Base-by-base conservation (phyloP, 2,888 invertebrate species). In the Scaptodrosophila latifasciaeformis region DNA sequence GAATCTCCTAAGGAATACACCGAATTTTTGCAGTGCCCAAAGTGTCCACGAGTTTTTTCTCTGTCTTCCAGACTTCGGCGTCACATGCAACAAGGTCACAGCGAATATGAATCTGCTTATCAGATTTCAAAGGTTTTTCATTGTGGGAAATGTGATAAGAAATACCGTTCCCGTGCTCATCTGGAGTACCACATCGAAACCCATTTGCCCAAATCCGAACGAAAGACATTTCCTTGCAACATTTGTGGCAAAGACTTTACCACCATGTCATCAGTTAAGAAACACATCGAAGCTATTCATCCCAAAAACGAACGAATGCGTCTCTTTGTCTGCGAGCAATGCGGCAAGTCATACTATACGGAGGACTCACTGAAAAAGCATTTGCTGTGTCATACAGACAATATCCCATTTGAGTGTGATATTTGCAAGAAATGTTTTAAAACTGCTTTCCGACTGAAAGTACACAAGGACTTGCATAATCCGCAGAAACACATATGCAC, bases 341-440 rank as follows among this genome's bases (percentile, higher is more conserved):
- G 87, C 63, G 86, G 86, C 0, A 51, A 87, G 87, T 67, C 85
- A n/a, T 86, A 86, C 47, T 84, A 85, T 1, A 85, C 87, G 4
- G 86, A 85, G 54, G 86, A 86, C 1, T 85, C 86, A 12, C 69
- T 88, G 1, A 86, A 86, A 53, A 86, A 86, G 51, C 87, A 88
- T 66, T 83, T 86, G 67, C 82, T 86, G 0, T 86, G 84, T 6
- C 88, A 88, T 57, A 85, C 85, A 18, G 86, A 87, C 18, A 84
- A 85, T 7, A 80, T 83, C 2, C 87, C 86, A 1, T 87, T 84
- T 65, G 82, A 84, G 40, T 88, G 88, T 61, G 78, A 83, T 1
- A 84, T 84, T n/a, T 83, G 84, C 56, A 72, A 78, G 9, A 84
- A 84, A 37, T 72, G 68, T 19, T 83, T 83, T 45, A 83, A 84